Percentiles rank a stretch among this genome's conserved stretches.
Evolutionary conservation across 2,888 invertebrate species (phyloP).

Genomic region (Rhaphigaster nebulosa): DNA sequence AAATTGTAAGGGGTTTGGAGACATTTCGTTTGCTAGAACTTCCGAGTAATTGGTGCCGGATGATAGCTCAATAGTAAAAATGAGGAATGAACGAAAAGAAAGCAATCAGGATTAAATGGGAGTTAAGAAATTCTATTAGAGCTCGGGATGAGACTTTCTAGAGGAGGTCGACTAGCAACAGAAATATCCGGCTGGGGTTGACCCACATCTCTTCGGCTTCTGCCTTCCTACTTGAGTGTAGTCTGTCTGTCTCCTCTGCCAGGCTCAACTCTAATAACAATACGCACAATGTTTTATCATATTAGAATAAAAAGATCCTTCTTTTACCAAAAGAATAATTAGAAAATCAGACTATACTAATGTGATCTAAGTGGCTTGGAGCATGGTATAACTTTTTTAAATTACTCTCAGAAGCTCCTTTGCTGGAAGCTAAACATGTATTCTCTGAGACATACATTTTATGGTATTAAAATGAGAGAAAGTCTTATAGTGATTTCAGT

Average conservation of each 20-base stretch:
- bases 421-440: too few relatives aligned
- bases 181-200: constrained; percentile 39
- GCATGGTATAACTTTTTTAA: too few relatives aligned
- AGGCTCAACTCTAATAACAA: too few relatives aligned
- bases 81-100: constrained; percentile 3
- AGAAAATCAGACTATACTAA: too few relatives aligned
- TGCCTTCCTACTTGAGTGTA: neutral
- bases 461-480: too few relatives aligned
- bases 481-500: too few relatives aligned
- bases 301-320: too few relatives aligned
- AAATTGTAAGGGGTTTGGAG: neutral
- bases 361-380: too few relatives aligned
- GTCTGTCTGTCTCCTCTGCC: neutral
- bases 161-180: constrained; percentile 39
- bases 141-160: constrained; percentile 45
- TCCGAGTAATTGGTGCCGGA: neutral
- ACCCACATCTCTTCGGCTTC: neutral
- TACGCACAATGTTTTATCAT: too few relatives aligned
- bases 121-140: constrained; percentile 49
- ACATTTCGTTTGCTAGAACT: neutral
- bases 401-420: too few relatives aligned
- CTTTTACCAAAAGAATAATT: too few relatives aligned
- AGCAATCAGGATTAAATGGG: constrained; percentile 37
- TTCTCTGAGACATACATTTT: too few relatives aligned
- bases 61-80: neutral